Evolutionary conservation across 2,888 invertebrate genomes (phyloP), one percentile per base, ranked within the genome.

Genomic region (Eristalis arbustorum): DNA sequence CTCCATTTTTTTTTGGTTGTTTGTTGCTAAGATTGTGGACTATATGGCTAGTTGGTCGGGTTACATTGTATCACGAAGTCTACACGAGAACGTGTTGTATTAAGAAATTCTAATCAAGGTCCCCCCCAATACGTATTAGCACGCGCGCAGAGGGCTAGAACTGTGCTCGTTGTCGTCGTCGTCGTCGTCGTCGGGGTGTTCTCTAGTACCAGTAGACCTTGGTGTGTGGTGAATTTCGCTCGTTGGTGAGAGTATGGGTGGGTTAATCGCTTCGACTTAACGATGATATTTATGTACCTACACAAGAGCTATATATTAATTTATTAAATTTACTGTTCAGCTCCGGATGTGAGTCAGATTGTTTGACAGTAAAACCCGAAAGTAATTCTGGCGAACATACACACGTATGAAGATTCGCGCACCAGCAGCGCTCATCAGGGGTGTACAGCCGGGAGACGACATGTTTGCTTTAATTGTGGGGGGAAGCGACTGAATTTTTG

Each of bases 1-100:
- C 74, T 31, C 31, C 31, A 31, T 31, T 63, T 31, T 25, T 62
- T 56, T 34, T 40, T 14, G 63, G 64, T 63, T 40, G 18, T 18
- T 49, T 49, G 18, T 18, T 18, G 18, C 49, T 49, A 5, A 18
- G 59, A 23, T 11, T 72, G 42, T 13, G 13, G 11, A 25, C 13
- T 56, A 56, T 59, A 62, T 63, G 25, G n/a, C 42, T 34, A 14
- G 40, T n/a, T 57, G 34, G 23, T n/a, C 1, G 31, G 18, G 18
- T 62, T 75, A 42, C 22, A 61, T n/a, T 61, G 72, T 42, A 78
- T 67, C 61, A 73, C 72, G 72, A 67, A 72, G 40, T 61, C 25
- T 42, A 34, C 66, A 61, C 59, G 66, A 42, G 22, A 79, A 79
- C 78, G 78, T 79, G 78, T 72, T 79, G 66, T 71, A 66, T 79